phyloP scores from a whole-genome alignment of 2,888 invertebrate genomes.

The Lasioglossum lativentre region DNA sequence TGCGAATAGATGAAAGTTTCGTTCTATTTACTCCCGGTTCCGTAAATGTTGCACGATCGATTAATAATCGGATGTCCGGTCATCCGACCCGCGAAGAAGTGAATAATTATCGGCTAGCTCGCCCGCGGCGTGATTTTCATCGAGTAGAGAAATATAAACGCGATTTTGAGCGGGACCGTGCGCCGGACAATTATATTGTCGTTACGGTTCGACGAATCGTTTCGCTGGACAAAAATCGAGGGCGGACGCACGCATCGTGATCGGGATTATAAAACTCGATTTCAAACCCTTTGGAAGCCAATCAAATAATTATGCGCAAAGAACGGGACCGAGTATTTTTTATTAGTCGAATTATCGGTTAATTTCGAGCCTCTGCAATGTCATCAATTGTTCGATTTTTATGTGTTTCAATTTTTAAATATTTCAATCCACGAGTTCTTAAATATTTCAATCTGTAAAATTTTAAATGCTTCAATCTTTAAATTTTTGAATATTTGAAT shows the following conservation, averaged over 20 bases:
- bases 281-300: not conserved
- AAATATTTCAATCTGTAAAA: no score
- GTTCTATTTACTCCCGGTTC: not conserved
- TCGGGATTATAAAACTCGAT: not conserved
- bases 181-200: constrained; percentile 36
- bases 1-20: constrained; percentile 6
- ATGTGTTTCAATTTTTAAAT: no score
- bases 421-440: no score
- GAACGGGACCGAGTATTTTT: not conserved
- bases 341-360: not conserved
- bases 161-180: constrained; percentile 19
- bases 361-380: not conserved
- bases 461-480: no score
- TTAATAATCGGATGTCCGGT: constrained; percentile 33
- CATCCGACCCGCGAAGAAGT: constrained; percentile 30
- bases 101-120: constrained; percentile 35
- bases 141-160: constrained; percentile 39
- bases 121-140: constrained; percentile 25
- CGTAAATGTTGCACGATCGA: constrained; percentile 2
- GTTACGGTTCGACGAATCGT: constrained; percentile 40
- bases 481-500: no score
- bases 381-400: not conserved
- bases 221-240: not conserved
- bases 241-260: not conserved
- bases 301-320: constrained; percentile 26